phyloP scores from a whole-genome alignment of 2,113 vertebrate genomes.

The Melanerpes aurifrons region DNA sequence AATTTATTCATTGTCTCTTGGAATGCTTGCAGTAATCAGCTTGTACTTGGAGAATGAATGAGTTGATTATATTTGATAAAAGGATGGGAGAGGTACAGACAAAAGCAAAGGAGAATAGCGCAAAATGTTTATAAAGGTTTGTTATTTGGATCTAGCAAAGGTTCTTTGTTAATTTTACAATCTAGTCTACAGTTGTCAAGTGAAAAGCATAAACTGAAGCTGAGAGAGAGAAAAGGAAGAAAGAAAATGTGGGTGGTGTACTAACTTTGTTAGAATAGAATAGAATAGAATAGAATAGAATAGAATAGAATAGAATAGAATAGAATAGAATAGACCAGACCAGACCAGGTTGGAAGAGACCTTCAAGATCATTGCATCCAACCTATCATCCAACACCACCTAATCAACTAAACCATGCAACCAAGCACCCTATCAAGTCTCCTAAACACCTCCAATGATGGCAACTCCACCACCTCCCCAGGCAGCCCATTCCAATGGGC shows the following conservation, averaged over 20 bases:
- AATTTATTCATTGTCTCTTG: not conserved
- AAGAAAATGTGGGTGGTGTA: not conserved
- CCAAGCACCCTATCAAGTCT: too few relatives aligned
- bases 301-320: too few relatives aligned
- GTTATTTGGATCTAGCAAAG: not conserved
- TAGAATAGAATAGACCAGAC: too few relatives aligned
- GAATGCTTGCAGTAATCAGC: not conserved
- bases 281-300: too few relatives aligned
- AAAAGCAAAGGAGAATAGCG: not conserved
- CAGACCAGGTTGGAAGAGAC: too few relatives aligned
- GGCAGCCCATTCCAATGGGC: too few relatives aligned
- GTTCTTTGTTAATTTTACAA: fast-evolving
- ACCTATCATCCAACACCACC: too few relatives aligned
- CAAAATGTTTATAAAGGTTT: not conserved
- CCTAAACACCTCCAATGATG: too few relatives aligned
- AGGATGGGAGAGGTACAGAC: not conserved
- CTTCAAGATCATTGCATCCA: too few relatives aligned
- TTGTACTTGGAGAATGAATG: not conserved
- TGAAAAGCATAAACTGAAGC: not conserved
- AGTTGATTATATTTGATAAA: not conserved
- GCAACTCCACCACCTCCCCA: too few relatives aligned
- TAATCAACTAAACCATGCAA: too few relatives aligned
- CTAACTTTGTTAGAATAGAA: not conserved
- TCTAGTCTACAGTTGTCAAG: not conserved
- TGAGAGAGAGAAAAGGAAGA: not conserved